phyloP scores from a whole-genome alignment of 1,140 invertebrate species.

The Lepidurus arcticus region DNA sequence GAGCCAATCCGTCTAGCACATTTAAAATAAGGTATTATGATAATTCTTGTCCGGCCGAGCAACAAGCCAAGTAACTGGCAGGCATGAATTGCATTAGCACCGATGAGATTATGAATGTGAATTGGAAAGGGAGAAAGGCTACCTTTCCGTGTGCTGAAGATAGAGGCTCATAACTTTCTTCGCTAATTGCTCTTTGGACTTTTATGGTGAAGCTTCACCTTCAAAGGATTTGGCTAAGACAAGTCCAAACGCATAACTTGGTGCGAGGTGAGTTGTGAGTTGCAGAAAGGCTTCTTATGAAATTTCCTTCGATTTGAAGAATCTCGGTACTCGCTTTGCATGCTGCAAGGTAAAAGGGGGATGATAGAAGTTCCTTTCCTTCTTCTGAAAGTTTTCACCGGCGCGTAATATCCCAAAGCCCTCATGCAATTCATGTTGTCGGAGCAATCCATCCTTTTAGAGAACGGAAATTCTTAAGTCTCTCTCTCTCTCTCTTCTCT shows the following conservation, averaged over 20 bases:
- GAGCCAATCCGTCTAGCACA: not conserved
- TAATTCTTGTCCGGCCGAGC: not conserved
- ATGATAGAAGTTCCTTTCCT: not conserved
- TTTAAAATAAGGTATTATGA: slow-evolving; percentile 3
- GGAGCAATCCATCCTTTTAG: not conserved
- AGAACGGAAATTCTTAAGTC: not conserved
- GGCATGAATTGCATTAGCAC: not conserved
- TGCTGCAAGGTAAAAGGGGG: not conserved
- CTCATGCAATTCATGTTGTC: not conserved
- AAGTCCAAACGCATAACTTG: not conserved
- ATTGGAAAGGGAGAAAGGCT: slow-evolving; percentile 1
- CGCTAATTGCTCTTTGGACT: slow-evolving; percentile 19
- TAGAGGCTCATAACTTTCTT: not conserved
- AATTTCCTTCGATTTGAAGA: slow-evolving; percentile 9
- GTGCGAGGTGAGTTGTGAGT: not conserved
- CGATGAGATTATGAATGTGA: not conserved
- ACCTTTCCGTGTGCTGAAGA: not conserved
- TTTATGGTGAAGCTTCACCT: slow-evolving; percentile 12
- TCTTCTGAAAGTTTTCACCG: not conserved
- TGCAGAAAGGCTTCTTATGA: not conserved
- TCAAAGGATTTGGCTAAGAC: not conserved
- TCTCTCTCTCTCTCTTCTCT: not conserved
- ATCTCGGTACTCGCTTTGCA: not conserved
- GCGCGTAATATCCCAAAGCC: not conserved
- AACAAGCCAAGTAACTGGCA: not conserved